phyloP scores from a whole-genome alignment of 2,113 vertebrate species.

The Micronycteris hirsuta region DNA sequence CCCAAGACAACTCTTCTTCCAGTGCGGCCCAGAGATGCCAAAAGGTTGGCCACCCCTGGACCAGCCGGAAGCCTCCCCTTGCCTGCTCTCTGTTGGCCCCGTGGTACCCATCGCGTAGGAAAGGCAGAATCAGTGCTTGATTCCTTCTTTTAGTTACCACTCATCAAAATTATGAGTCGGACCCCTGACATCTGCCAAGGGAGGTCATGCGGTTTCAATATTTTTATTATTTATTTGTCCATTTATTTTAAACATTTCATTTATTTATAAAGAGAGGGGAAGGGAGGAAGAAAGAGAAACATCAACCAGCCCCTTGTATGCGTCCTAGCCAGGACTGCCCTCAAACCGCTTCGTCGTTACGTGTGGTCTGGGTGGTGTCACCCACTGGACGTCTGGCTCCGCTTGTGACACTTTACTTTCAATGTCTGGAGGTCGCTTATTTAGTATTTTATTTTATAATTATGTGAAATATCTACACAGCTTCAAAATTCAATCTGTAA shows the following conservation, averaged over 20 bases:
- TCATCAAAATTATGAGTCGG: not conserved
- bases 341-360: accelerated
- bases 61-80: not conserved
- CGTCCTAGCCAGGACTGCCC: accelerated
- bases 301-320: not conserved
- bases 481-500: not conserved
- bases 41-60: no score
- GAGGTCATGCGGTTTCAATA: not conserved
- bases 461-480: not conserved
- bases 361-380: not conserved
- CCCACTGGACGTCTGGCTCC: not conserved
- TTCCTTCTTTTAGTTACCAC: not conserved
- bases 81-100: not conserved
- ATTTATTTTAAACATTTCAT: no score
- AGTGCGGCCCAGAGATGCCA: no score
- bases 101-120: accelerated
- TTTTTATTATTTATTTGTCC: not conserved
- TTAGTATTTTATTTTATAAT: not conserved
- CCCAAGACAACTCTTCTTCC: no score
- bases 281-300: no score
- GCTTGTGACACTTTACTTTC: not conserved
- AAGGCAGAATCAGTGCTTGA: not conserved
- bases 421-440: not conserved
- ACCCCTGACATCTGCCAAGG: not conserved
- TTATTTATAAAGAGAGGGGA: no score